Evolutionary conservation across 2,797 vertebrate genomes (phyloP).

Genomic region (Helostoma temminkii): DNA sequence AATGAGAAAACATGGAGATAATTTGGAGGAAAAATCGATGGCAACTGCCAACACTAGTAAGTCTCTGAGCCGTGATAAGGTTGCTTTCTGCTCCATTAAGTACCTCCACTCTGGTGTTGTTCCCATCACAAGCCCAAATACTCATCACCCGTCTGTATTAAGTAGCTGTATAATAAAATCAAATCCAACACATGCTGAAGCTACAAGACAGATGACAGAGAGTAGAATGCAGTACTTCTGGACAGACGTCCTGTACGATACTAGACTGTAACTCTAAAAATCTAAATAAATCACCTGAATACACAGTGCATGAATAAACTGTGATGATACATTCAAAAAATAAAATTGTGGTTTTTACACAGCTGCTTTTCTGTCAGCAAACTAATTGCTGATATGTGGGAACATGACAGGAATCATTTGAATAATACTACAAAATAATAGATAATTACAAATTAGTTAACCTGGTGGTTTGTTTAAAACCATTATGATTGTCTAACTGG

Average conservation of each 20-base stretch:
- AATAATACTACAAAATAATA: background rate
- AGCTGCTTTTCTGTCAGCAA: background rate
- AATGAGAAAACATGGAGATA: constrained; percentile 54
- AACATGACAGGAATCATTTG: background rate
- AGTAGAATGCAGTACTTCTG: background rate
- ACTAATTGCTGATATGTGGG: background rate
- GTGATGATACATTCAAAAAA: background rate
- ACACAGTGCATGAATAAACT: background rate
- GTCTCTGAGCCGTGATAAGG: constrained; percentile 58
- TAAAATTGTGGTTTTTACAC: background rate
- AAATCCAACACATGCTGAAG: constrained; percentile 13
- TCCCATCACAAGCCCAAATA: constrained; percentile 53
- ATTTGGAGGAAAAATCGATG: constrained; percentile 68
- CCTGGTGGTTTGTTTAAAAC: background rate
- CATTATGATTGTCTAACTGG: background rate
- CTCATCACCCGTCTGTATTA: constrained; percentile 52
- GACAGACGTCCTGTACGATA: no score
- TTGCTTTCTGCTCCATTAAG: constrained; percentile 67
- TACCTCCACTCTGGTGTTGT: constrained; percentile 53
- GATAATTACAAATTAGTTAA: background rate
- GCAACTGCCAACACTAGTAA: constrained; percentile 55
- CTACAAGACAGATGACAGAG: constrained; percentile 1
- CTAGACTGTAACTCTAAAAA: no score
- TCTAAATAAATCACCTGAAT: background rate
- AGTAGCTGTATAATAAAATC: constrained; percentile 28